Conservation (phyloP, 1,140 invertebrate species). For the Hestina assimilis region DNA sequence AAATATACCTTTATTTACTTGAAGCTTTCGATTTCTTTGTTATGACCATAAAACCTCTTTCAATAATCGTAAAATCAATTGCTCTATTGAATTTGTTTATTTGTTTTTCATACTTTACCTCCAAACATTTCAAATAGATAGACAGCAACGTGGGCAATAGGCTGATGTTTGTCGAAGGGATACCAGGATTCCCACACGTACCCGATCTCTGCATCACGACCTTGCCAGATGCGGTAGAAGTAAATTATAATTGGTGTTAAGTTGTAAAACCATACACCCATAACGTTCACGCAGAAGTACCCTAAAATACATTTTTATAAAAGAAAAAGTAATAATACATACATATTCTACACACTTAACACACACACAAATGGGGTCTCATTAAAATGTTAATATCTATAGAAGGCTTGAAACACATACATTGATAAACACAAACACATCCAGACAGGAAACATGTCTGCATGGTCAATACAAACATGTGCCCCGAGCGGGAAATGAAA, state of each 20-base stretch:
- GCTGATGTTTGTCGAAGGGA: conserved; percentile 62
- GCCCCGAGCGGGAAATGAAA: no score
- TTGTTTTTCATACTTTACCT: conserved; percentile 37
- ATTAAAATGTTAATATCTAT: no score
- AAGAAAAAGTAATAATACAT: background rate
- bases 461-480: no score
- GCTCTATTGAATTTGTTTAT: background rate
- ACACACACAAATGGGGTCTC: no score
- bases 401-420: background rate
- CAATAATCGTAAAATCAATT: background rate
- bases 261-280: conserved; percentile 64
- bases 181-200: conserved; percentile 70
- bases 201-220: conserved; percentile 44
- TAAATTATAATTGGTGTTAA: conserved; percentile 57
- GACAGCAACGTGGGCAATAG: conserved; percentile 50
- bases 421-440: no score
- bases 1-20: no score
- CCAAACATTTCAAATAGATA: conserved; percentile 69
- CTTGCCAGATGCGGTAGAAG: conserved; percentile 42
- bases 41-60: background rate
- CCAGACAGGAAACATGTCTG: no score
- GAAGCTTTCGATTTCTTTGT: no score
- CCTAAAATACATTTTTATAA: conserved; percentile 42
- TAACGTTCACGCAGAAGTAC: conserved; percentile 58
- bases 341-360: no score